Evolutionary conservation across 2,797 vertebrate species (phyloP).

Genomic region (Tamandua tetradactyla): DNA sequence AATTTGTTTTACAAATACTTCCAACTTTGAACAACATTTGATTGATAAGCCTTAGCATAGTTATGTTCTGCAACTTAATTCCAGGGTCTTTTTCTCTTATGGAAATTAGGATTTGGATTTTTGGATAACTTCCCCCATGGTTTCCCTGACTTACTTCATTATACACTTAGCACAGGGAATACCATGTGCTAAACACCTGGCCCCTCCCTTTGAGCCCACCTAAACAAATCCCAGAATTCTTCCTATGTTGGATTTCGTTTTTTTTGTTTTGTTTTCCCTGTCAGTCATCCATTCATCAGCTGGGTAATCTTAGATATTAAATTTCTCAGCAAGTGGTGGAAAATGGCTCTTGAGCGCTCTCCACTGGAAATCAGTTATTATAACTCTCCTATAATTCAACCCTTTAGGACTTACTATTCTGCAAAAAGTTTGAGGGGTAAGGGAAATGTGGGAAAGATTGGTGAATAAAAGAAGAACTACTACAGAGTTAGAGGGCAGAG

Average conservation of each 20-base stretch:
- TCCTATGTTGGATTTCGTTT: neutral
- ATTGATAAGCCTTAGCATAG: neutral
- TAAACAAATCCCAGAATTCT: neutral
- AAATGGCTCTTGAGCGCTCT: neutral
- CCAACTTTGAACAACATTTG: neutral
- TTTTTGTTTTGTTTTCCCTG: neutral
- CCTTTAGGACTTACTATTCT: neutral
- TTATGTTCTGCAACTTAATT: conserved; percentile 9
- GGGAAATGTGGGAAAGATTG: neutral
- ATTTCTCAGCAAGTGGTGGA: neutral
- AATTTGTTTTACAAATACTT: conserved; percentile 35
- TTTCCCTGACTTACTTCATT: neutral
- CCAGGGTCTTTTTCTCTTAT: neutral
- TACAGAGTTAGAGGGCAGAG: neutral
- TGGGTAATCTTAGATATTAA: neutral
- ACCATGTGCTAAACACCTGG: neutral
- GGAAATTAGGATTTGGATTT: neutral
- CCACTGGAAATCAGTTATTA: neutral
- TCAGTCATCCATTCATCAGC: neutral
- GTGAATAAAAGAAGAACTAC: conserved; percentile 22
- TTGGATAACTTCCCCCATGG: neutral
- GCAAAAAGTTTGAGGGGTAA: neutral
- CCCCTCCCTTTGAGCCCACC: neutral
- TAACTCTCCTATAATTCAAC: neutral
- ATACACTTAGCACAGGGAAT: neutral